A percentile compares a stretch with the other conserved stretches of the same genome.
Evolutionary conservation across 2,888 invertebrate genomes (phyloP).

Genomic region (Heliothis peltigera): DNA sequence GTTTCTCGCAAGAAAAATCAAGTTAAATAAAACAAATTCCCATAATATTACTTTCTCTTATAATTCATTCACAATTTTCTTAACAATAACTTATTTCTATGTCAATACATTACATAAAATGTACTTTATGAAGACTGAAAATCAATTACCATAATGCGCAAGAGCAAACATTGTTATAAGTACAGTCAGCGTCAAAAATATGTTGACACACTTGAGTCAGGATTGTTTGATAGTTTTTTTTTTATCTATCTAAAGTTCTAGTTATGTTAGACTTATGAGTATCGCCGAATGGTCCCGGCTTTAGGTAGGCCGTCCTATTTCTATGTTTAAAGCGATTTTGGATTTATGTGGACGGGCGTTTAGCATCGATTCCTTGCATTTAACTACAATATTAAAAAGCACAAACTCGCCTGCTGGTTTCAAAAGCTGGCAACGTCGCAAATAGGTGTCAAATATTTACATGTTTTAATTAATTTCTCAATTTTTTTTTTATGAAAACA

Average conservation of each 20-base stretch:
- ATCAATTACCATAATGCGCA: constrained; percentile 41
- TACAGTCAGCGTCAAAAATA: constrained; percentile 40
- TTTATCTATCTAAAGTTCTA: constrained; percentile 25
- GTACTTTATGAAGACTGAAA: constrained; percentile 49
- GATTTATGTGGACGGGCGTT: constrained; percentile 17
- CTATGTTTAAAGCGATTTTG: constrained; percentile 15
- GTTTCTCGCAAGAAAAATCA: background rate
- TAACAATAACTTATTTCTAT: constrained; percentile 48
- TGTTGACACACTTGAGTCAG: constrained; percentile 1
- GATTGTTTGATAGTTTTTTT: background rate
- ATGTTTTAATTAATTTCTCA: too few species aligned
- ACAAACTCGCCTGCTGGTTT: too few species aligned
- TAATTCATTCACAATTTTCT: constrained; percentile 60
- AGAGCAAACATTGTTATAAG: constrained; percentile 32
- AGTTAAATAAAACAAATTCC: constrained; percentile 25
- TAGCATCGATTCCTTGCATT: background rate
- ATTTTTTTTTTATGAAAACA: too few species aligned
- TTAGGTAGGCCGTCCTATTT: constrained; percentile 5
- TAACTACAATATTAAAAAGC: background rate
- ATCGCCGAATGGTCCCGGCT: constrained; percentile 1
- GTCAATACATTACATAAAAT: constrained; percentile 50
- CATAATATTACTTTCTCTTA: constrained; percentile 49
- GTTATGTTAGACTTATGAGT: constrained; percentile 14
- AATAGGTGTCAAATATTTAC: too few species aligned
- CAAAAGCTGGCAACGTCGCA: too few species aligned